Percentiles rank a stretch among this genome's conserved stretches.
These are phyloP conservation scores for Ecliptopera silaceata DNA, from an alignment of 2,888 invertebrate genomes.

Conservation along the genomic window DNA sequence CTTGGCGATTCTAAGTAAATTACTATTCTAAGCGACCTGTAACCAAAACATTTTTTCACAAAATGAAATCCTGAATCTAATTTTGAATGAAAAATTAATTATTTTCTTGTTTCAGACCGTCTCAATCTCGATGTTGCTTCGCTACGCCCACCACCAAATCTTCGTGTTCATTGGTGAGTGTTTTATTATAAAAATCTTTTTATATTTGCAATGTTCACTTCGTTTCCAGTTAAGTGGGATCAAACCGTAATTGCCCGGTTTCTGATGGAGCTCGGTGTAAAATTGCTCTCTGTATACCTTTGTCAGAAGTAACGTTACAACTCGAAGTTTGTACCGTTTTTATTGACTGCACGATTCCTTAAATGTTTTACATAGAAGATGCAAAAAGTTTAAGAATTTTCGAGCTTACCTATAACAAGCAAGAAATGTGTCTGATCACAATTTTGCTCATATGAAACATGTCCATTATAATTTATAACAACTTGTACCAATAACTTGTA, in stretches of 20 bases:
- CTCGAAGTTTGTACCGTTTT: not conserved
- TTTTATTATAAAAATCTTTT: slow-evolving; percentile 8
- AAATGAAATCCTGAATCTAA: not conserved
- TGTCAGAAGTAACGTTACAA: not conserved
- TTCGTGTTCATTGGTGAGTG: slow-evolving; percentile 98
- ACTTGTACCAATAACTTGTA: too few species aligned
- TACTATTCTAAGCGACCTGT: too few species aligned
- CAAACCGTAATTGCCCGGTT: slow-evolving; percentile 13
- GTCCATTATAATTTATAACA: too few species aligned
- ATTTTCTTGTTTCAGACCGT: slow-evolving; percentile 91
- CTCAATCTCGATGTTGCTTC: slow-evolving; percentile 97
- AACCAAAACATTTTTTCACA: too few species aligned
- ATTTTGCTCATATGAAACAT: too few species aligned
- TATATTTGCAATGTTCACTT: slow-evolving; percentile 3
- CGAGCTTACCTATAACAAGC: too few species aligned
- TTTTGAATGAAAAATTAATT: not conserved
- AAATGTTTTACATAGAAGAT: too few species aligned
- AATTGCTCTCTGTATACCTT: slow-evolving; percentile 1
- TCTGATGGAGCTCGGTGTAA: slow-evolving; percentile 9
- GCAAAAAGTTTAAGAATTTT: too few species aligned
- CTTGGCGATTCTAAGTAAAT: too few species aligned
- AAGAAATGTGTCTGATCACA: too few species aligned
- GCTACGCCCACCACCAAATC: slow-evolving; percentile 99
- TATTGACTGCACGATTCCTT: too few species aligned
- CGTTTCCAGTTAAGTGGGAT: slow-evolving; percentile 15